Base-by-base conservation (phyloP, 2,797 vertebrate species). In the Halcyon smyrnensis region DNA sequence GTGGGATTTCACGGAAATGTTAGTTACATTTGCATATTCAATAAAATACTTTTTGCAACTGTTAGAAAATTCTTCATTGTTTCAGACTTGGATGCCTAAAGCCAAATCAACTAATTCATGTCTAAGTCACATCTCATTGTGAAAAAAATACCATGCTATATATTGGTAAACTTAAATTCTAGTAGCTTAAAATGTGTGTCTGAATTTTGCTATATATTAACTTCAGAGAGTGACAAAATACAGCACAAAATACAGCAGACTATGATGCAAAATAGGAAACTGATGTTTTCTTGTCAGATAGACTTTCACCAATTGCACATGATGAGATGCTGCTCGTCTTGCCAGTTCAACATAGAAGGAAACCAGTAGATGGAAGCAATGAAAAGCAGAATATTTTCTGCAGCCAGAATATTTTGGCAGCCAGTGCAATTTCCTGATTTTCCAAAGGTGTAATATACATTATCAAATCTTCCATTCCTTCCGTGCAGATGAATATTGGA, bases 351-450 rank as follows among this genome's bases (percentile, higher is more conserved):
- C 89, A 94, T 75, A 93, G 94, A 93, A 91, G 81, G 34, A 91
- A 94, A 79, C 90, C 95, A 95, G 93, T 89, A 96, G 95, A 97
- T 94, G 95, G 93, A 96, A 92, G 90, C 92, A 96, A 96, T 71
- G 93, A 93, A 97, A 93, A 96, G 90, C 75, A 92, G 75, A 95
- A 93, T 87, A 41, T 90, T 67, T 71, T 68, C 53, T 80, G 43
- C 8, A 3, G 16, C 94, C 64, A 30, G 34, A 36, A 36, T 36
- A 36, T 36, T 36, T 64, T 89, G 89, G 50, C 59, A 91, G 46
- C 75, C 65, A 34, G 28, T 76, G 51, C 13, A 74, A 21, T 53
- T 68, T 71, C 89, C 75, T 78, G 91, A 77, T 41, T 93, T 85
- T 94, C 30, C 20, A 83, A 76, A 92, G 56, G 20, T 80, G 18